Evolutionary conservation across 2,888 invertebrate species (phyloP), one percentile per base, ranked within the genome.

Genomic region (Euproctis similis): DNA sequence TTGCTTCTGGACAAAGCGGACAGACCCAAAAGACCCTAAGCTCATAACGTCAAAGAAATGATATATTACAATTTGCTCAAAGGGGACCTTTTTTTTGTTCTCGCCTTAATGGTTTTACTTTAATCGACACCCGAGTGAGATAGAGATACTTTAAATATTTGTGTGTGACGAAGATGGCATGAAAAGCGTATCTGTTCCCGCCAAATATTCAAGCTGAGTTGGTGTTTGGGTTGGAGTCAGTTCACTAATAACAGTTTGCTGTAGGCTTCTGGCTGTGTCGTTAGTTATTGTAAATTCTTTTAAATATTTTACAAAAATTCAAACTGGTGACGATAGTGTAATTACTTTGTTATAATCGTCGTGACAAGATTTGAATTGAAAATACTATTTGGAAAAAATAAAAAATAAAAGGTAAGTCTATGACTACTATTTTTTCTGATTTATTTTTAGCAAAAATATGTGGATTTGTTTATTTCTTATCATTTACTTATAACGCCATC

Each of bases 51-150:
- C 82, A 84, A 67, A 63, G 57, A 71, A 78, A 84, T 84, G 84
- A 84, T 84, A 80, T 77, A 84, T 84, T 76, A 76, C 82, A 53
- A 80, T 81, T 82, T 80, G 68, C 62, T 78, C 73, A 77, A 76
- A 81, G 84, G 84, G 84, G 80, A 77, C 82, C 81, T 65, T 84
- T 84, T 82, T 21, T 84, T 84, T 84, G 84, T 84, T 82, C 82
- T 78, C 72, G 45, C 44, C 58, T 74, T 82, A 84, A 84, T 84
- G 81, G 82, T 74, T 76, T 74, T 68, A 74, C 65, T 75, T 75
- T 77, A 80, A 82, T 82, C 81, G 81, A 65, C 69, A 61, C 51
- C 36, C 34, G 46, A 57, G 48, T 54, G 53, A 55, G 56, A 57
- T 21, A 27, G 26, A 32, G 35, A 64, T 59, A 56, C 4, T 23